Percentiles rank a stretch among this genome's conserved stretches.
Evolutionary conservation across 2,888 invertebrate genomes (phyloP).

Genomic region (Eristalis intricaria): DNA sequence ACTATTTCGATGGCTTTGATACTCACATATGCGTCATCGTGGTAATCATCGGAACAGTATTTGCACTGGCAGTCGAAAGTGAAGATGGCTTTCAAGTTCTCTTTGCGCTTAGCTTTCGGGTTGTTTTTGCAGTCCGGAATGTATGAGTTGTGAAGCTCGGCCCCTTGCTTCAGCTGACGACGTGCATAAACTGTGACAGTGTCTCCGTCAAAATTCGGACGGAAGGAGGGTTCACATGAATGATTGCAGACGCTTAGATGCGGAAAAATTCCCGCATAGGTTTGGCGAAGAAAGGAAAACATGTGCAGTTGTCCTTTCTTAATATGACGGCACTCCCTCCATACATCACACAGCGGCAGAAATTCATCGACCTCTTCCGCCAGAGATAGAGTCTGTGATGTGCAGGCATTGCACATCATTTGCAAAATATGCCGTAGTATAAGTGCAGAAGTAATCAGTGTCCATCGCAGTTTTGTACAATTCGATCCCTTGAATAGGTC

Average conservation of each 20-base stretch:
- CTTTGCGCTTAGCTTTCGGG: constrained; percentile 84
- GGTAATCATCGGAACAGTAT: constrained; percentile 83
- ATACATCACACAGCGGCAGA: constrained; percentile 73
- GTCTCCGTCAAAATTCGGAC: constrained; percentile 88
- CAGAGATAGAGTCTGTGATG: constrained; percentile 81
- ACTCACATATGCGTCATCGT: constrained; percentile 76
- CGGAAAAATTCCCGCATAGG: constrained; percentile 92
- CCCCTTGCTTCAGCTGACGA: constrained; percentile 84
- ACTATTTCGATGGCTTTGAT: too few species aligned
- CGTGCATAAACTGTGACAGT: constrained; percentile 87
- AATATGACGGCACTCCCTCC: constrained; percentile 75
- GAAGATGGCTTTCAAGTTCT: constrained; percentile 87
- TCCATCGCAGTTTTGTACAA: constrained; percentile 79
- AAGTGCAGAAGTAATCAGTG: constrained; percentile 84
- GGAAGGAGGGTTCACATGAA: constrained; percentile 92
- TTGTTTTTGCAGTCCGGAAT: constrained; percentile 88
- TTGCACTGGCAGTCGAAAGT: constrained; percentile 89
- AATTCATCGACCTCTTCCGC: constrained; percentile 53
- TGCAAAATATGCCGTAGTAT: constrained; percentile 90
- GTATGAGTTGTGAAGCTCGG: constrained; percentile 93
- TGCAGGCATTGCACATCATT: constrained; percentile 89
- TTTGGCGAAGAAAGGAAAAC: constrained; percentile 79
- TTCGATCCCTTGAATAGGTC: constrained; percentile 80
- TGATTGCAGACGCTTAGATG: constrained; percentile 96
- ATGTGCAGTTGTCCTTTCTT: constrained; percentile 75